A percentile compares a stretch with the other conserved stretches of the same genome.
Evolutionary conservation across 2,113 vertebrate genomes (phyloP).

Genomic region (Otocyon megalotis): DNA sequence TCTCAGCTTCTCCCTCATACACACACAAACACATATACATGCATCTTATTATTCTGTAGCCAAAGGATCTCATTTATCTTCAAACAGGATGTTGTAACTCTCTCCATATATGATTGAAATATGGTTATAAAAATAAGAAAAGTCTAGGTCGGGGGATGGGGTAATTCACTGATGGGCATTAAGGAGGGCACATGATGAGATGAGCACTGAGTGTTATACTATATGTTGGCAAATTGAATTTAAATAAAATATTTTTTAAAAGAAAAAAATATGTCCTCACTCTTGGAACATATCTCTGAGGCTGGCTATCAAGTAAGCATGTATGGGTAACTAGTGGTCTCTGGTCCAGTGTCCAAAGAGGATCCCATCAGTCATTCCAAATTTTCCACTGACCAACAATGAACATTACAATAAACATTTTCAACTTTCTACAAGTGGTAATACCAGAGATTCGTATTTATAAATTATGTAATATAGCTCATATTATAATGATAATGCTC

Average conservation of each 20-base stretch:
- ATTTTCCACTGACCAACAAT: background rate
- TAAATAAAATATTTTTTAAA: too few species aligned
- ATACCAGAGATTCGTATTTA: background rate
- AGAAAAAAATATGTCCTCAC: background rate
- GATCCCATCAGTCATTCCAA: background rate
- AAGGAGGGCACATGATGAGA: too few species aligned
- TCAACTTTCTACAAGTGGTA: background rate
- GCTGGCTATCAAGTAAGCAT: background rate
- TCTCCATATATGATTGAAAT: background rate
- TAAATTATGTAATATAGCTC: background rate
- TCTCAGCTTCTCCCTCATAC: too few species aligned
- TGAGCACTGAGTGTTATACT: too few species aligned
- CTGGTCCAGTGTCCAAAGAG: background rate
- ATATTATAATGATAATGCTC: background rate
- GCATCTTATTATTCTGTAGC: background rate
- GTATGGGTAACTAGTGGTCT: background rate
- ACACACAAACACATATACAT: background rate
- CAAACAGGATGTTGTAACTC: background rate
- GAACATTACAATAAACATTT: background rate
- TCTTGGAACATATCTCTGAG: background rate
- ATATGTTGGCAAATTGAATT: too few species aligned
- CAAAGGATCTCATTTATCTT: slow-evolving; percentile 13
- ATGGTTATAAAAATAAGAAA: background rate
- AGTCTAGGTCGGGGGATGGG: too few species aligned
- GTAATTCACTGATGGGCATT: too few species aligned